phyloP scores from a whole-genome alignment of 2,113 vertebrate genomes.

The Athene cunicularia region DNA sequence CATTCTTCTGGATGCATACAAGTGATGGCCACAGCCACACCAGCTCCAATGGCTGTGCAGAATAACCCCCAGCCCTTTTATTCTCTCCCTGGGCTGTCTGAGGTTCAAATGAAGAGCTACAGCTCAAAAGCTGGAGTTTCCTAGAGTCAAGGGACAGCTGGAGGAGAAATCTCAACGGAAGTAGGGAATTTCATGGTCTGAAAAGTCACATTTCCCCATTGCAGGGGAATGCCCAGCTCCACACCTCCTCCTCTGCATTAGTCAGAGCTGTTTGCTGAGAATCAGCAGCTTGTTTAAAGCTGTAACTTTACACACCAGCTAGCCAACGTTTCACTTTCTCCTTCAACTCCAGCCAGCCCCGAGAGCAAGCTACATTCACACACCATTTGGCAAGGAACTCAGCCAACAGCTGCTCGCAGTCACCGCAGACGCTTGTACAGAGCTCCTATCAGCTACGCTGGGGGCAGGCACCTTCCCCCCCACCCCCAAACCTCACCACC shows the following conservation, averaged over 20 bases:
- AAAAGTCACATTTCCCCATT: not conserved
- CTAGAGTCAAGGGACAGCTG: not conserved
- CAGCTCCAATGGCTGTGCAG: not conserved
- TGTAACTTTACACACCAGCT: not conserved
- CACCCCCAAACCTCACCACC: not conserved
- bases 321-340: not conserved
- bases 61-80: not conserved
- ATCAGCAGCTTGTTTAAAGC: not conserved
- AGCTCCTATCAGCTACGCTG: rapidly evolving
- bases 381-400: not conserved
- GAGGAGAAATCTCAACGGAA: not conserved
- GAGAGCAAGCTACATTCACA: not conserved
- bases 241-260: not conserved
- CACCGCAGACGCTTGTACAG: not conserved
- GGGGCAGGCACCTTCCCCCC: not conserved
- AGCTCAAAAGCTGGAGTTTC: not conserved
- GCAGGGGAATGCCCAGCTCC: not conserved
- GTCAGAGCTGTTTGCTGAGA: not conserved
- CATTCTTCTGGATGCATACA: not conserved
- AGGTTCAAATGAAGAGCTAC: not conserved
- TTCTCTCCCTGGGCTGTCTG: not conserved
- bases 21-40: not conserved
- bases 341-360: not conserved
- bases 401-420: not conserved
- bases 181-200: not conserved